These are phyloP conservation scores for Drosophila imparisetae DNA, from an alignment of 2,888 invertebrate genomes.

Conservation along the genomic window DNA sequence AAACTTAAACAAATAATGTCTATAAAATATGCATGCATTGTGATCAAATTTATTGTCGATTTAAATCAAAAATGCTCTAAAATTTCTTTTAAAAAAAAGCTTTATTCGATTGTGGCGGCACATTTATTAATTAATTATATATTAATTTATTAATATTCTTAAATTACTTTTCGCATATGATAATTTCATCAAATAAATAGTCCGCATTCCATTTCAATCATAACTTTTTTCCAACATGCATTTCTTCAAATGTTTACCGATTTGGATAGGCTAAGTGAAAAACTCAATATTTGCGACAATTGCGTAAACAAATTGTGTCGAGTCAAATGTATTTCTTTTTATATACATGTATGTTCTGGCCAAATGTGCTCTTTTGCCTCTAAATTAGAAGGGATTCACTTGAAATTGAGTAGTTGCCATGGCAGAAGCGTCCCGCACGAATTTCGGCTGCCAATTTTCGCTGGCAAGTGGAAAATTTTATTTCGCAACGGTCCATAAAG, in stretches of 20 bases:
- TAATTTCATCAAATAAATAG: not conserved
- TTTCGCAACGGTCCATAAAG: constrained; percentile 56
- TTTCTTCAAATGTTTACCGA: not conserved
- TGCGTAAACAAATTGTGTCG: not conserved
- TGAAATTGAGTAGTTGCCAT: constrained; percentile 12
- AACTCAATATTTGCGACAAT: not conserved
- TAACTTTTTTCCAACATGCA: not conserved
- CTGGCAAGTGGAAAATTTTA: constrained; percentile 54
- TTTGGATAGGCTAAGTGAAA: not conserved
- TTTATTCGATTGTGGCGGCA: not conserved
- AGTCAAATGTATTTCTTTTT: not conserved
- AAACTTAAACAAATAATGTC: not conserved
- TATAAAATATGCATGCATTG: not conserved
- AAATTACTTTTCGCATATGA: not conserved
- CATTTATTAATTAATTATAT: not conserved
- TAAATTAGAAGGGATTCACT: constrained; percentile 5
- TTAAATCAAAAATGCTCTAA: not conserved
- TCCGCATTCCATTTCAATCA: not conserved
- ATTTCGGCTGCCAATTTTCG: constrained; percentile 53
- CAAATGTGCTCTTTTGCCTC: not conserved
- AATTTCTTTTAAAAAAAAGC: not conserved
- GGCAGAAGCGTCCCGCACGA: constrained; percentile 4
- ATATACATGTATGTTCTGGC: not conserved
- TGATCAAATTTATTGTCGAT: not conserved
- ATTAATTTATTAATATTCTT: too few species aligned